Base-by-base conservation (phyloP, 64 coral and sea anemone species). In the Acropora tenuis region DNA sequence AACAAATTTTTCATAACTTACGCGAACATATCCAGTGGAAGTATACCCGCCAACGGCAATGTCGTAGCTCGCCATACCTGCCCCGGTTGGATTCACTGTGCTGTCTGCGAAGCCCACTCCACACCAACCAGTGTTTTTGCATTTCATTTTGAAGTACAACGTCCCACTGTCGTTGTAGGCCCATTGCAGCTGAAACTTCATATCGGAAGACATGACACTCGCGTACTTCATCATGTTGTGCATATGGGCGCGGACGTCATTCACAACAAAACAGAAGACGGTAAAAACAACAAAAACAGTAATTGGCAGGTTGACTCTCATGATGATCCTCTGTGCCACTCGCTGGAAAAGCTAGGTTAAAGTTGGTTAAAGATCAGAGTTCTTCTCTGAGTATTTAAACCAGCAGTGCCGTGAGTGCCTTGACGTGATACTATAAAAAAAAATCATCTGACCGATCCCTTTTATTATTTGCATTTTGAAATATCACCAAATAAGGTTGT, bases 81-180 rank as follows among this genome's bases (percentile, higher is more conserved):
- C 63, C 8, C 81, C 61, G 69, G 12, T 42, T 30, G 30, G 30
- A 69, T 20, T 8, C 18, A 10, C 18, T 4, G 61, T 1, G 43
- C 43, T 69, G 4, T 0, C 11, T 8, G 80, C 16, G 17, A 84
- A 84, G 19, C 81, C 81, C 18, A 84, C 81, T 17, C 42, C 81
- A 48, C 81, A 84, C 81, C 81, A 84, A 6, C 81, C 81, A 0
- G 44, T 47, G 0, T 30, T 48, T 30, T 71, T 84, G 18, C 81
- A 84, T 3, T 30, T 84, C 81, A 84, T 69, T 20, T 49, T 84
- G 43, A 84, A 84, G 3, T 68, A 19, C 16, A 84, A 30, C 61
- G 10, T 84, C 4, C 61, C 60, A 63, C 1, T 48, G 43, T 84
- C 44, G 18, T 30, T 69, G 17, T 84, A 69, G 12, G 81, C 66